Base-by-base conservation (phyloP, 2,888 invertebrate genomes). In the Beris morrisii region DNA sequence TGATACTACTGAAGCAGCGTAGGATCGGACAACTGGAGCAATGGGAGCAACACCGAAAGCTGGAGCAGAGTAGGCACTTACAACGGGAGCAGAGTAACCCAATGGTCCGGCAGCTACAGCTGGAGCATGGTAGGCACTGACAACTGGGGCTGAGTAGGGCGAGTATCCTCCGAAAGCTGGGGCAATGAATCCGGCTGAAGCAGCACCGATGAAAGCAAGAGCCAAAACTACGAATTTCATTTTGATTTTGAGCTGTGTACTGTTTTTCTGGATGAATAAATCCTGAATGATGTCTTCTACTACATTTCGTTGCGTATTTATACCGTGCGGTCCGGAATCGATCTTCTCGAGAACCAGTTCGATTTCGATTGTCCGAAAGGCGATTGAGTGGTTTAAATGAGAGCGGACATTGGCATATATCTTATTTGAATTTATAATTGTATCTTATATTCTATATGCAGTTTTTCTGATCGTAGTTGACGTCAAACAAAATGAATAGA, bases 191-290 rank as follows among this genome's bases (percentile, higher is more conserved):
- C 53, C 53, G 13, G 55, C 55, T 32, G 55, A 38, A 43, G 22
- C 22, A 22, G 22, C 22, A 22, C 22, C 22, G 22, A 22, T 22
- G 2, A 22, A 22, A 22, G 22, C 22, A 22, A 22, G 22, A 22
- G 22, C 22, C 22, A 59, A 46, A 32, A 44, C 31, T 48, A 48
- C 59, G 59, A 58, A 58, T 59, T 61, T 31, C 50, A 61, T 61
- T 9, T 61, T 61, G 61, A 11, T 52, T 61, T 59, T 46, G 30
- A 7, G 31, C 1, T 38, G n/a, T 32, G 12, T 5, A 43, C 15
- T 38, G 9, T 61, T 12, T 32, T 43, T 30, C 43, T 38, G 13
- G 61, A 61, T 61, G 38, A 61, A 38, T 38, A 12, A 52, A 32
- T 61, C 13, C 61, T 61, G 61, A 61, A 50, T 61, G 61, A 61